Evolutionary conservation across 2,113 vertebrate species (phyloP), one percentile per base, ranked within the genome.

Genomic region (Recurvirostra avosetta): DNA sequence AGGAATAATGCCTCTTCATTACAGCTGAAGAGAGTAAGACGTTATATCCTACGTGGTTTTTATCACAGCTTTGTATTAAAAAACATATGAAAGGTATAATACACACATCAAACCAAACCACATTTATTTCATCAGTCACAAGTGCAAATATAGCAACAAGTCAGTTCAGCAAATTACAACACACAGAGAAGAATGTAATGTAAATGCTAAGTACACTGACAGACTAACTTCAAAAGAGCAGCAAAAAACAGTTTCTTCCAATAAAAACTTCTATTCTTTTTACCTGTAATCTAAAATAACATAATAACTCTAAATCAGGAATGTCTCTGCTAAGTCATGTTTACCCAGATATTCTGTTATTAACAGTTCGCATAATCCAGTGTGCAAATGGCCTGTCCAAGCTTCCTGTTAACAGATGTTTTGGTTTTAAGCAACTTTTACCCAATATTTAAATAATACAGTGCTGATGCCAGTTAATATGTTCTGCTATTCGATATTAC

Each of bases 111-210:
- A 94, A 97, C 68, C 90, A 97, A 96, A 94, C 86, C 94, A 97
- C 96, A 77, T 98, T 98, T 98, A 98, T 98, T 98, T 97, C 79
- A 88, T 91, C 90, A 97, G 87, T 80, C 96, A 96, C 95, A 97
- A 97, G 97, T 97, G 97, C 97, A 98, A 98, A 97, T 94, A 96
- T 78, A 98, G 97, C 92, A 91, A 95, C 66, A 78, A 97, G 80
- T 97, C 92, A 96, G 93, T 97, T 95, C 96, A 98, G 96, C 98
- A 97, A 97, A 94, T 97, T 97, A 97, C 96, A 97, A 96, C 92
- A 94, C 79, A 96, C 53, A 85, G 65, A 68, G 86, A 86, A 86
- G 78, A 96, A 93, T 95, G 93, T 95, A 89, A 95, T 96, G 89
- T 95, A 96, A 97, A 97, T 95, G 96, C 86, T 61, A 97, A 93